Evolutionary conservation across 1,140 invertebrate species (phyloP).

Genomic region (Parasteatoda tepidariorum): DNA sequence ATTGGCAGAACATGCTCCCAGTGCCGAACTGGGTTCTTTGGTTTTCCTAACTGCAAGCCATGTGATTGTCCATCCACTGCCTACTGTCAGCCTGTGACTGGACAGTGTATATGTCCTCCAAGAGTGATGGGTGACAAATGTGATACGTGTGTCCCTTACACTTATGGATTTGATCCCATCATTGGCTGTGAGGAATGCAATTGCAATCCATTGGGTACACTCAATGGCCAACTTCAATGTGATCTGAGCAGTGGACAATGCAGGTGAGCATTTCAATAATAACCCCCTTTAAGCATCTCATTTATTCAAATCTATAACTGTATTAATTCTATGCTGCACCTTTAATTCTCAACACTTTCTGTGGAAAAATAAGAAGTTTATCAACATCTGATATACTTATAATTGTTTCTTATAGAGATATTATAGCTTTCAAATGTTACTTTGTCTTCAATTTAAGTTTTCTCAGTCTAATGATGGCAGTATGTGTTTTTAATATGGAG

Average conservation of each 20-base stretch:
- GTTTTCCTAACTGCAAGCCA: conserved; percentile 92
- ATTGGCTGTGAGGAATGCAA: conserved; percentile 96
- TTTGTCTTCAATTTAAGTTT: too few relatives aligned
- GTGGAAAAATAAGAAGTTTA: too few relatives aligned
- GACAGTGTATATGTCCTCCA: conserved; percentile 66
- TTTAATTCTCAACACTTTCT: background rate
- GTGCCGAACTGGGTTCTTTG: conserved; percentile 92
- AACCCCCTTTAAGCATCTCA: too few relatives aligned
- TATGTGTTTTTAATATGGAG: too few relatives aligned
- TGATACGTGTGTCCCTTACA: conserved; percentile 86
- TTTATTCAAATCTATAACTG: too few relatives aligned
- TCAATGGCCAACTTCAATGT: conserved; percentile 84
- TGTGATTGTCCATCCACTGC: conserved; percentile 88
- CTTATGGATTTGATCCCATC: conserved; percentile 94
- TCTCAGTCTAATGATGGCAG: too few relatives aligned
- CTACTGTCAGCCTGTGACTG: conserved; percentile 75
- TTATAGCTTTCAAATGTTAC: too few relatives aligned
- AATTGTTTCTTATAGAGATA: too few relatives aligned
- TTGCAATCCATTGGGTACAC: conserved; percentile 86
- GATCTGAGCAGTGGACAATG: conserved; percentile 88
- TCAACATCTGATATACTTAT: too few relatives aligned
- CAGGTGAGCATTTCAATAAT: conserved; percentile 72
- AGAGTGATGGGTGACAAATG: conserved; percentile 86
- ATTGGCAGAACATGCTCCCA: conserved; percentile 91
- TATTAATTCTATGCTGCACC: too few relatives aligned